phyloP scores from a whole-genome alignment of 2,888 invertebrate species.

The Thereva unica region DNA sequence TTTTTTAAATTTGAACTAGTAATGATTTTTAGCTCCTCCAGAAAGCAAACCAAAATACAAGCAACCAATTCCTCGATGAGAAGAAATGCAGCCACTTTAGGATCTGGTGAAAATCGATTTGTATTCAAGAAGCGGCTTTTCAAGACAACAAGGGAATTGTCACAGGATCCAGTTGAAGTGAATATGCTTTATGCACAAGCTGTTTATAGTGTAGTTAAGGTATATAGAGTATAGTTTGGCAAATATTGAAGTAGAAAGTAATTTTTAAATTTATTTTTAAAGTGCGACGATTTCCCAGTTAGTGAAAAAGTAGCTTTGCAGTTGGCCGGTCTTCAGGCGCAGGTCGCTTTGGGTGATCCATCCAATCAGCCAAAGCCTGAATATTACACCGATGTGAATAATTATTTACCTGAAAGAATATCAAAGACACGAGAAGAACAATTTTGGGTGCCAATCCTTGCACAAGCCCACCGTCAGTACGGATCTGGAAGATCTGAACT shows the following conservation, averaged over 20 bases:
- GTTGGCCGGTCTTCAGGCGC: constrained; percentile 90
- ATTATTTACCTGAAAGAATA: constrained; percentile 84
- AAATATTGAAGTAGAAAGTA: constrained; percentile 2
- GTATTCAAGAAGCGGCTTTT: constrained; percentile 90
- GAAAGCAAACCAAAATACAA: constrained; percentile 64
- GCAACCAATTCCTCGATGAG: constrained; percentile 61
- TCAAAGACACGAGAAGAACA: constrained; percentile 77
- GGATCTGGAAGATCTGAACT: constrained; percentile 90
- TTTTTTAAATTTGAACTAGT: constrained; percentile 2
- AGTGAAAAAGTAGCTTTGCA: constrained; percentile 93
- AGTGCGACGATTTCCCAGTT: constrained; percentile 93
- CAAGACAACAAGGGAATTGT: constrained; percentile 83
- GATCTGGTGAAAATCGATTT: constrained; percentile 87
- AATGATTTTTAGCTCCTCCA: constrained; percentile 44
- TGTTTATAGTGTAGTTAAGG: constrained; percentile 92
- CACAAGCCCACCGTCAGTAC: constrained; percentile 87
- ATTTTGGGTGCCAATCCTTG: constrained; percentile 85
- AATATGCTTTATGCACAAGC: constrained; percentile 93
- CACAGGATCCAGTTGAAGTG: constrained; percentile 94
- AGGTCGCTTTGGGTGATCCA: constrained; percentile 89
- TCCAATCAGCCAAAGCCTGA: constrained; percentile 73
- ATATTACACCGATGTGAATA: constrained; percentile 88
- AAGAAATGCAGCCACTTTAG: constrained; percentile 69
- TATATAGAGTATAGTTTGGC: constrained; percentile 53
- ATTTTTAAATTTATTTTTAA: constrained; percentile 14